Evolutionary conservation across 2,113 vertebrate genomes (phyloP).

Genomic region (Lasiurus cinereus): DNA sequence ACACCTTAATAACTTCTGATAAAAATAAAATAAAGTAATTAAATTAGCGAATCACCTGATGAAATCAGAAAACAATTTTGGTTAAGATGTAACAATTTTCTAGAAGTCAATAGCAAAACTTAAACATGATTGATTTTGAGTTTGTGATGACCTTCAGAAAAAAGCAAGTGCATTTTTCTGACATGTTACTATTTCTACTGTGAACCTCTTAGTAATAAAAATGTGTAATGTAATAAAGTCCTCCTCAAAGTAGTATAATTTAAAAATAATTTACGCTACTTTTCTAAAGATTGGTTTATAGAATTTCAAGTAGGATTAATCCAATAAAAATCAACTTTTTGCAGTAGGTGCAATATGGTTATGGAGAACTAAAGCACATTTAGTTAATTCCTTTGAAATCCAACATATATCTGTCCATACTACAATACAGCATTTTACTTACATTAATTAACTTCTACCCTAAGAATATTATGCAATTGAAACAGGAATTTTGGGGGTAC

Average conservation of each 20-base stretch:
- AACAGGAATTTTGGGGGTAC: too few species aligned
- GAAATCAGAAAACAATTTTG: slow-evolving; percentile 15
- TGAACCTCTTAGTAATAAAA: background rate
- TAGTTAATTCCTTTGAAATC: background rate
- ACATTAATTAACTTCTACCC: background rate
- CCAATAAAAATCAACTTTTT: background rate
- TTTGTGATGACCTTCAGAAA: background rate
- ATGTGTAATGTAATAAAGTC: background rate
- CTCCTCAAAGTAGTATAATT: background rate
- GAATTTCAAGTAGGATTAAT: background rate
- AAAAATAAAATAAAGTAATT: background rate
- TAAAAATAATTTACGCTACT: background rate
- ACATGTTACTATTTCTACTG: background rate
- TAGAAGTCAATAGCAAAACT: background rate
- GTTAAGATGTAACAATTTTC: background rate
- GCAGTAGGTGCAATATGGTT: background rate
- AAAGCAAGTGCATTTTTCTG: background rate
- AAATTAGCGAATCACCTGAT: background rate
- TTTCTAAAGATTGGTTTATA: background rate
- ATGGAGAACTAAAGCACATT: background rate
- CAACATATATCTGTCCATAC: background rate
- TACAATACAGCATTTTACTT: background rate
- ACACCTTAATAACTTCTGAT: background rate
- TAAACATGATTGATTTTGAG: background rate
- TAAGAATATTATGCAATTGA: background rate